Evolutionary conservation across 2,113 vertebrate genomes (phyloP).

Genomic region (Calyptommatus sinebrachiatus): DNA sequence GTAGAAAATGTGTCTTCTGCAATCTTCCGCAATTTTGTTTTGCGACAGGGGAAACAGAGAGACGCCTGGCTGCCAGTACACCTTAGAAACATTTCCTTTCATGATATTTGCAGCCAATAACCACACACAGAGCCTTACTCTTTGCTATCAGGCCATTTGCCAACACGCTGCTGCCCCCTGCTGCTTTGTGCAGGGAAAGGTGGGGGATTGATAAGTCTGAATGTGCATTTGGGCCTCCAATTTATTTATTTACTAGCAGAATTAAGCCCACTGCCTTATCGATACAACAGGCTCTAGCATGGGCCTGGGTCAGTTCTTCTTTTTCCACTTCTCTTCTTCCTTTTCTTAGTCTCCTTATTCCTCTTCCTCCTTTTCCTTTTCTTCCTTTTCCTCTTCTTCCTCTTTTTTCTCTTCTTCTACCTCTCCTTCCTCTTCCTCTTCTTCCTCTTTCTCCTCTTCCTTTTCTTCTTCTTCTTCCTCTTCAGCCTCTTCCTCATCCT

Average conservation of each 20-base stretch:
- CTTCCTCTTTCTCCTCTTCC: too few species aligned
- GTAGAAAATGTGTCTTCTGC: background rate
- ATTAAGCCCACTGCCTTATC: background rate
- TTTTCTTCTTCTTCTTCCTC: too few species aligned
- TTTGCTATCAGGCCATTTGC: background rate
- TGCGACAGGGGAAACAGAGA: rapidly evolving
- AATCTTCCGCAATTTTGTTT: background rate
- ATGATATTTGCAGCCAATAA: rapidly evolving
- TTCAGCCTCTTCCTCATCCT: too few species aligned
- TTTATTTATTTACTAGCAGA: background rate
- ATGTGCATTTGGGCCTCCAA: background rate
- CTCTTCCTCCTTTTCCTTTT: background rate
- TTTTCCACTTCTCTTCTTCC: too few species aligned
- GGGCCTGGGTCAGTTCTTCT: too few species aligned
- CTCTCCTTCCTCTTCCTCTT: background rate
- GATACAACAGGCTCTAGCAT: too few species aligned
- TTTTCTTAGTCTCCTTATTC: too few species aligned
- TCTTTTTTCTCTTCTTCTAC: background rate
- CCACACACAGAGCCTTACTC: rapidly evolving
- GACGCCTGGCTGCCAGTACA: rapidly evolving
- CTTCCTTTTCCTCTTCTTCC: background rate
- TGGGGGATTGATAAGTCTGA: background rate
- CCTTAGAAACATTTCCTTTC: rapidly evolving
- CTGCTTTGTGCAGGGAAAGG: background rate
- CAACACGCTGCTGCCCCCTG: conserved; percentile 55